Evolutionary conservation across 2,113 vertebrate species (phyloP).

Genomic region (Odocoileus virginianus): DNA sequence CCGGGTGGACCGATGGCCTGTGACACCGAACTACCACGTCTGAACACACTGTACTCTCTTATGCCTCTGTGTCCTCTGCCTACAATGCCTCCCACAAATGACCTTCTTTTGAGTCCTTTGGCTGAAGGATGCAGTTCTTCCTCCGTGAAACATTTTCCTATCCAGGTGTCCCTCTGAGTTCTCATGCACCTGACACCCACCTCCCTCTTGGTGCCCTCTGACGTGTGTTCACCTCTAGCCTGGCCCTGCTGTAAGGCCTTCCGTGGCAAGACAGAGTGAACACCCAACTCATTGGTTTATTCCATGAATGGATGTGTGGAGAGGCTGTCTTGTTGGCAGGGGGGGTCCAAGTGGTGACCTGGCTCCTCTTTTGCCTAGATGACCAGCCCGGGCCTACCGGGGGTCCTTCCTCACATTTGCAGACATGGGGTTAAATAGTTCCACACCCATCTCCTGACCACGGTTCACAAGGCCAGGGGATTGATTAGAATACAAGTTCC

Average conservation of each 20-base stretch:
- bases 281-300: not conserved
- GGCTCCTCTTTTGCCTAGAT: not conserved
- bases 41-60: not conserved
- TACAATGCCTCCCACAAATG: rapidly evolving
- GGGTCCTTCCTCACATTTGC: not conserved
- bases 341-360: not conserved
- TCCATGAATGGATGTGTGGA: not conserved
- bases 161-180: not conserved
- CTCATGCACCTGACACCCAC: rapidly evolving
- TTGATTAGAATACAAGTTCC: not conserved
- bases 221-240: not conserved
- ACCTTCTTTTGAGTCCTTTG: not conserved
- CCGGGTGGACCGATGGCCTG: not conserved
- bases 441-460: not conserved
- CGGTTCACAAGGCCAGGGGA: not conserved
- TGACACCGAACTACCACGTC: not conserved
- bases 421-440: not conserved
- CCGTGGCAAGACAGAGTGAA: not conserved
- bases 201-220: not conserved
- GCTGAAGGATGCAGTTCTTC: not conserved
- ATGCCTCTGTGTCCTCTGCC: not conserved
- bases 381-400: not conserved
- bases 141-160: not conserved
- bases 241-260: not conserved
- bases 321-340: not conserved